Percentiles rank a stretch among this genome's conserved stretches.
Evolutionary conservation across 1,140 invertebrate species (phyloP).

Genomic region (Vollenhovia emeryi): DNA sequence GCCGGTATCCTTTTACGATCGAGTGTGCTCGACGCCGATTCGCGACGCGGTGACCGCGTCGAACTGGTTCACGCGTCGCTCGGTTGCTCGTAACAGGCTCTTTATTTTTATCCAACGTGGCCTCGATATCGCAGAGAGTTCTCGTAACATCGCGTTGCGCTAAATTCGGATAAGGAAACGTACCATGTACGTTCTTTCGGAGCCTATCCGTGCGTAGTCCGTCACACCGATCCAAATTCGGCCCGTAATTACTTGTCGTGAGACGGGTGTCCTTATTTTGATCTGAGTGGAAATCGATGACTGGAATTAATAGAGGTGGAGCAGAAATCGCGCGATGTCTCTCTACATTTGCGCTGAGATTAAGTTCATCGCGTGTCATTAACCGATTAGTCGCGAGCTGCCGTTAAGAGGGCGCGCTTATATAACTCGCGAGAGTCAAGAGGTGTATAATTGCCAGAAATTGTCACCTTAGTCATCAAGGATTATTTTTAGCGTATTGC

Average conservation of each 20-base stretch:
- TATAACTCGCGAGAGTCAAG: slow-evolving; percentile 54
- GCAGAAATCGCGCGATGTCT: not conserved
- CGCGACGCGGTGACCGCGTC: slow-evolving; percentile 7
- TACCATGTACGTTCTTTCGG: slow-evolving; percentile 4
- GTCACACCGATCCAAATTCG: not conserved
- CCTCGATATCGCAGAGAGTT: slow-evolving; percentile 27
- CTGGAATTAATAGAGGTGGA: slow-evolving; percentile 32
- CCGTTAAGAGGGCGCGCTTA: slow-evolving; percentile 40
- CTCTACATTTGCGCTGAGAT: slow-evolving; percentile 38
- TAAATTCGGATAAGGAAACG: slow-evolving; percentile 46
- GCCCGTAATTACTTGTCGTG: not conserved
- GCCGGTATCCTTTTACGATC: slow-evolving; percentile 27
- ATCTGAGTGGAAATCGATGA: not conserved
- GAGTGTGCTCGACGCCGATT: slow-evolving; percentile 26
- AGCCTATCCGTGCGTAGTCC: not conserved
- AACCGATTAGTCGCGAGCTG: slow-evolving; percentile 37
- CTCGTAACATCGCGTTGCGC: slow-evolving; percentile 3
- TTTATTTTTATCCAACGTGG: slow-evolving; percentile 48
- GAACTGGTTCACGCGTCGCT: slow-evolving; percentile 29
- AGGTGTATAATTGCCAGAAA: slow-evolving; percentile 56
- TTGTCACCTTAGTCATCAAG: not conserved
- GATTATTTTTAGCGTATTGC: not conserved
- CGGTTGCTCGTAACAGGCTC: slow-evolving; percentile 34
- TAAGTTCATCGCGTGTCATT: slow-evolving; percentile 25
- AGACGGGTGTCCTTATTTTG: not conserved